These are phyloP conservation scores for Pandemis cinnamomeana DNA, from an alignment of 2,888 invertebrate species.

Conservation along the genomic window DNA sequence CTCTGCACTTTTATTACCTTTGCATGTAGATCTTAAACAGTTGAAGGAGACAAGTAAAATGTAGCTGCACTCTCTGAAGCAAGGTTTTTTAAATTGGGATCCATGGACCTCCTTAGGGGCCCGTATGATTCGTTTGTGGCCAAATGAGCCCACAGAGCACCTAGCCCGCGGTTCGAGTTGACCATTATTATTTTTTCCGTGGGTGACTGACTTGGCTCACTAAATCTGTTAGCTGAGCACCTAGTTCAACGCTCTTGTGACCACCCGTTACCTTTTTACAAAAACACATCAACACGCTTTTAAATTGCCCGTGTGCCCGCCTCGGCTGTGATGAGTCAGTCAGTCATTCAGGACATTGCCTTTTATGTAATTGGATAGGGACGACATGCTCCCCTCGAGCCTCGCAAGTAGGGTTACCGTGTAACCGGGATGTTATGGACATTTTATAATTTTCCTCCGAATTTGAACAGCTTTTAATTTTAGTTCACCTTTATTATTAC, in stretches of 20 bases:
- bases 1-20: slow-evolving; percentile 12
- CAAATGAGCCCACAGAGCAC: too few species aligned
- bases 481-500: background rate
- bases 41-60: too few species aligned
- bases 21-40: too few species aligned
- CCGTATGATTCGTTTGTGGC: too few species aligned
- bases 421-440: background rate
- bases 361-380: slow-evolving; percentile 13
- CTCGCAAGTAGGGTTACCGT: background rate
- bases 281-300: slow-evolving; percentile 4
- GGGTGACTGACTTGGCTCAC: too few species aligned
- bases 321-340: background rate
- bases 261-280: background rate
- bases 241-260: background rate
- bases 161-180: too few species aligned
- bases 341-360: slow-evolving; percentile 8
- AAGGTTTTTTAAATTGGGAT: too few species aligned
- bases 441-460: too few species aligned
- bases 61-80: too few species aligned
- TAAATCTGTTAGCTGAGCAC: too few species aligned
- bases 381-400: background rate
- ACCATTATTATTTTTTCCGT: too few species aligned
- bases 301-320: background rate
- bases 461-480: background rate
- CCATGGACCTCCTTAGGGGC: too few species aligned